These are phyloP conservation scores for Mustela lutreola DNA, from an alignment of 2,113 vertebrate species.

Conservation along the genomic window DNA sequence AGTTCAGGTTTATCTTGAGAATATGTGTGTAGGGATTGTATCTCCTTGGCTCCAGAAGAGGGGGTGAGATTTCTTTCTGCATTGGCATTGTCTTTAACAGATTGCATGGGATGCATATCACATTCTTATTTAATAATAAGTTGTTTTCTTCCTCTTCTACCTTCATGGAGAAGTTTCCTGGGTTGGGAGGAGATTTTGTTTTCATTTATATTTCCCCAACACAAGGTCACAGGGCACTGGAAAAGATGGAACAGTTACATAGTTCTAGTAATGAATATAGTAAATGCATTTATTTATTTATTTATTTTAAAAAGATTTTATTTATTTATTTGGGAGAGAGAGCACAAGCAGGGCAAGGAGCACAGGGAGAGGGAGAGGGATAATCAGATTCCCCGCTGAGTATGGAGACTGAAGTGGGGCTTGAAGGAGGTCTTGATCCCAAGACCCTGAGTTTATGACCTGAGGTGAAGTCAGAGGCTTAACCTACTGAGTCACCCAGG, in stretches of 20 bases:
- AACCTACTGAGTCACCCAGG: neutral
- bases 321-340: neutral
- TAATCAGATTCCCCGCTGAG: neutral
- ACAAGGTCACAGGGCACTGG: neutral
- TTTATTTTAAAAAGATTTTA: neutral
- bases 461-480: neutral
- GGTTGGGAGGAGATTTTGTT: neutral
- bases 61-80: neutral
- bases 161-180: neutral
- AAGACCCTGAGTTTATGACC: neutral
- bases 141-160: neutral
- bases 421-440: neutral
- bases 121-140: neutral
- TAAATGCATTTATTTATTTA: neutral
- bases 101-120: neutral
- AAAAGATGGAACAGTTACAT: neutral
- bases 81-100: neutral
- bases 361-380: neutral
- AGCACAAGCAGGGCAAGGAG: neutral
- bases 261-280: neutral
- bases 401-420: neutral
- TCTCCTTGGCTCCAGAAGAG: neutral
- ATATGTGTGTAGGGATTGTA: neutral
- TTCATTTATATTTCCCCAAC: neutral
- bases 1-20: constrained; percentile 7